Base-by-base conservation (phyloP, 1,140 invertebrate genomes). In the Mycetomoellerius zeteki region DNA sequence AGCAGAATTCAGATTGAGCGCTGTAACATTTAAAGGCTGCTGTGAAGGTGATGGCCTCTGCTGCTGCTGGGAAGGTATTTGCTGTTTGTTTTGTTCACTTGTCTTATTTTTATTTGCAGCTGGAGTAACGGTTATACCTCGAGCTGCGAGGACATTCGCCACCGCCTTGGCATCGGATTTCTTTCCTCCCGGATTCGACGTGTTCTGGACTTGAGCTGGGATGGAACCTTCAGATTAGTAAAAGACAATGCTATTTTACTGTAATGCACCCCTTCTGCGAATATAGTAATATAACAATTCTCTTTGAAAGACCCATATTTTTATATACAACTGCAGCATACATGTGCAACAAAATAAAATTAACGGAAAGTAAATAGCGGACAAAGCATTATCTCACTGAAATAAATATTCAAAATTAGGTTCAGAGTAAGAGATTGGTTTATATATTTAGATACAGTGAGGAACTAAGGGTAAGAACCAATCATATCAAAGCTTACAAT, bases 81-180 rank as follows among this genome's bases (percentile, higher is more conserved):
- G 89, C 86, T 93, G 92, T 54, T 93, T 93, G 50, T 92, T 92
- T 72, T 92, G 87, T 21, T 95, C 91, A 56, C 84, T 84, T n/a
- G 90, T 43, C 52, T 92, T 93, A 81, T 94, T 94, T 85, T 95
- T 95, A 69, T 96, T 96, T 62, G 95, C 94, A 10, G 95, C 96
- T 37, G 96, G 96, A 76, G 97, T 98, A 0, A 98, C 97, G 37
- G 97, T 97, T 77, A 98, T 98, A 24, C 97, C 97, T 87, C 97
- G 94, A 16, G 97, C 97, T 12, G 97, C 97, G 60, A 98, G 93
- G 52, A 97, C 96, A 94, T 97, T 97, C 1, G 97, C 97, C 87
- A 98, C 97, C 1, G 96, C 96, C 80, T 96, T 97, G 6, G 97
- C 97, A 90, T 97, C 97, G 50, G 96, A 96, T 87, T 97, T 96